Conservation (phyloP, 1,140 invertebrate species). For the Hyles vespertilio region DNA sequence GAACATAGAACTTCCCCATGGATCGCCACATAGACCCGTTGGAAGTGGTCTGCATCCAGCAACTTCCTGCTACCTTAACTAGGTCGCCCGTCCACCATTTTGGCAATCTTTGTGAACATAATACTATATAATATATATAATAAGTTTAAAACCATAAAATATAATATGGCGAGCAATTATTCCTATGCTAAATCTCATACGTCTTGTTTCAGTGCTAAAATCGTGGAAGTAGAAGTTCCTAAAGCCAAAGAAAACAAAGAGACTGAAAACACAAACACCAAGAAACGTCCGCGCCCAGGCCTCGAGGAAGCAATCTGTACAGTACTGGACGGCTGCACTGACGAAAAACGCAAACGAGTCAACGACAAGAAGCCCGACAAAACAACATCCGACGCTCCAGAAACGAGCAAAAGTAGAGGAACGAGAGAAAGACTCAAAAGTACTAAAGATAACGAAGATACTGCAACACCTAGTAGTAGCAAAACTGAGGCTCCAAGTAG, state of each 20-base stretch:
- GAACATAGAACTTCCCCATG: too few species aligned
- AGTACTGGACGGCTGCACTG: constrained; percentile 31
- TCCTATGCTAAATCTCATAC: background rate
- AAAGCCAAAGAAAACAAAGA: constrained; percentile 25
- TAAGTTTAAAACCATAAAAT: too few species aligned
- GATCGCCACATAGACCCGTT: too few species aligned
- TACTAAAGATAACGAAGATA: constrained; percentile 3
- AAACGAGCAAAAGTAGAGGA: constrained; percentile 19
- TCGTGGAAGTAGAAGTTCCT: constrained; percentile 29
- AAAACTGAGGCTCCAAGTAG: constrained; percentile 2
- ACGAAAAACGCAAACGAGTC: constrained; percentile 40
- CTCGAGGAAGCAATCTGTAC: constrained; percentile 56
- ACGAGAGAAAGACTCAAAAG: constrained; percentile 10
- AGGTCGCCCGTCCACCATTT: too few species aligned
- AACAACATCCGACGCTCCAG: constrained; percentile 8
- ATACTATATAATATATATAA: too few species aligned
- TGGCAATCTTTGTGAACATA: too few species aligned
- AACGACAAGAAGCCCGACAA: constrained; percentile 21
- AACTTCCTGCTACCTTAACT: too few species aligned
- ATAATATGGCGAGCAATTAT: too few species aligned
- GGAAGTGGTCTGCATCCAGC: too few species aligned
- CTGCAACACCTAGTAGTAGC: constrained; percentile 7
- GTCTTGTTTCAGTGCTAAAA: constrained; percentile 31
- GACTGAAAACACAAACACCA: constrained; percentile 19
- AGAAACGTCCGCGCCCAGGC: constrained; percentile 51